Percentiles rank a stretch among this genome's conserved stretches.
Conservation (phyloP, 1,140 invertebrate genomes). For the Rhyzopertha dominica region DNA sequence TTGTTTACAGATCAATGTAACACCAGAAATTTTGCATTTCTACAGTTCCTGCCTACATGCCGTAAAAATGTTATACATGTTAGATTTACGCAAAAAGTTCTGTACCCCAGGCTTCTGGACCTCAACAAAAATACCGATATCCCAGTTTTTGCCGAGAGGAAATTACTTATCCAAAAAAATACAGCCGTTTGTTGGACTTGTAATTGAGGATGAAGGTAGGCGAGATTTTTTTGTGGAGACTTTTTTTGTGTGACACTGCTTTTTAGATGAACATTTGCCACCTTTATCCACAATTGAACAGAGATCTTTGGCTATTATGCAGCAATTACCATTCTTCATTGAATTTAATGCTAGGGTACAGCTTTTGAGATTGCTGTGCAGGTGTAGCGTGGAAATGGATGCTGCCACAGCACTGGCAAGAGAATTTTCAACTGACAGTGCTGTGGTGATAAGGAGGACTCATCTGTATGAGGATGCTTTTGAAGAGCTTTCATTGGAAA, state of each 20-base stretch:
- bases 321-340: conserved; percentile 90
- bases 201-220: conserved; percentile 29
- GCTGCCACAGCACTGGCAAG: conserved; percentile 33
- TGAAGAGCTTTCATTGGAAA: conserved; percentile 85
- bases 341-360: conserved; percentile 84
- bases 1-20: conserved; percentile 25
- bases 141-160: conserved; percentile 59
- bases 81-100: conserved; percentile 57
- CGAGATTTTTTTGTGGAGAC: conserved; percentile 3
- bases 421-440: conserved; percentile 32
- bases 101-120: conserved; percentile 77
- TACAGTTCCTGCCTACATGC: conserved; percentile 38
- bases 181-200: conserved; percentile 42
- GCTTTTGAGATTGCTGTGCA: conserved; percentile 70
- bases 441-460: conserved; percentile 74
- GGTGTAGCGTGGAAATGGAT: conserved; percentile 34
- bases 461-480: conserved; percentile 98
- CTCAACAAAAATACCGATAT: conserved; percentile 60
- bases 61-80: conserved; percentile 39
- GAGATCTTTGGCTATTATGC: conserved; percentile 78
- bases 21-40: conserved; percentile 39
- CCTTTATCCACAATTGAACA: conserved; percentile 85
- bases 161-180: conserved; percentile 54
- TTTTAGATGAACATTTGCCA: conserved; percentile 59
- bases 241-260: background rate